Evolutionary conservation across 2,113 vertebrate genomes (phyloP).

Genomic region (Hemibagrus wyckioides): DNA sequence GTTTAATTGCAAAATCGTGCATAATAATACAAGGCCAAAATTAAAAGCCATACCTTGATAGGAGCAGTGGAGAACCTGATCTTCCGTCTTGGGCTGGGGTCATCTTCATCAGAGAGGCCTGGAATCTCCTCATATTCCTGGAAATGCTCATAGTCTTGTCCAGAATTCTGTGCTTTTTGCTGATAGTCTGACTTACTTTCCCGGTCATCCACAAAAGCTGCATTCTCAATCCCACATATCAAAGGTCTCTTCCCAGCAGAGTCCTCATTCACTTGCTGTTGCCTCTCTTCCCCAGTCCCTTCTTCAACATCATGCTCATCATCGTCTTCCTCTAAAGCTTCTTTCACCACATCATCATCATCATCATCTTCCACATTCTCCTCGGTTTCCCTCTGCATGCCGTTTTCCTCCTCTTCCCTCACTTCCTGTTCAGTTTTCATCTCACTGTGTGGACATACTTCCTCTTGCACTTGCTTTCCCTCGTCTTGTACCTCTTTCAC

Average conservation of each 20-base stretch:
- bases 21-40: neutral
- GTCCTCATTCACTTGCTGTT: conserved; percentile 45
- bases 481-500: conserved; percentile 5
- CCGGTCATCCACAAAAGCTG: conserved; percentile 76
- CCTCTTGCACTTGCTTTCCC: conserved; percentile 30
- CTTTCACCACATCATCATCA: conserved; percentile 20
- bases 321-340: conserved; percentile 51
- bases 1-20: neutral
- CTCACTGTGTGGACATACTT: conserved; percentile 4
- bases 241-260: conserved; percentile 29
- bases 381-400: conserved; percentile 20
- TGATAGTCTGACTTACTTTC: conserved; percentile 65
- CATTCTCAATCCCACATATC: conserved; percentile 78
- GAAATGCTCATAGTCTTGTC: conserved; percentile 30
- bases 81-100: conserved; percentile 66
- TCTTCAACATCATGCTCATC: conserved; percentile 54
- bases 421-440: conserved; percentile 39
- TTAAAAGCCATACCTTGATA: conserved; percentile 76
- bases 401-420: conserved; percentile 43
- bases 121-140: conserved; percentile 79
- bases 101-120: conserved; percentile 76
- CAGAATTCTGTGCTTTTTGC: conserved; percentile 51
- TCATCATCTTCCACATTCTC: conserved; percentile 37
- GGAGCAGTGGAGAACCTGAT: conserved; percentile 84
- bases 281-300: conserved; percentile 50